Evolutionary conservation across 1,140 invertebrate genomes (phyloP).

Genomic region (Cotesia glomerata): DNA sequence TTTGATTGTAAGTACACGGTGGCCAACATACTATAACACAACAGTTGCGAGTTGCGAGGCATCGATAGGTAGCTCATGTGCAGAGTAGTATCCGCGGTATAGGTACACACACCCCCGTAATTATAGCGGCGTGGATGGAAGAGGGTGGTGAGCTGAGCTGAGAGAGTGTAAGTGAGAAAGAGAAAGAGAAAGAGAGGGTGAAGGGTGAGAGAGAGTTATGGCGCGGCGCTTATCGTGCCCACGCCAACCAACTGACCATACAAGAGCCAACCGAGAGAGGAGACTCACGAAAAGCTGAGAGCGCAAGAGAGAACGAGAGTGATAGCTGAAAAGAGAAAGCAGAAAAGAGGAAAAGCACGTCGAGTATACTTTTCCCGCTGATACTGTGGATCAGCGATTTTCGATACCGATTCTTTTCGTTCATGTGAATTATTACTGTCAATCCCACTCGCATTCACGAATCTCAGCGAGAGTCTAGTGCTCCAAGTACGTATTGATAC

Average conservation of each 20-base stretch:
- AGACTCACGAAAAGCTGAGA: background rate
- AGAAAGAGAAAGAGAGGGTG: slow-evolving; percentile 43
- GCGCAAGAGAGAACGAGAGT: no score
- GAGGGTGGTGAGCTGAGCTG: background rate
- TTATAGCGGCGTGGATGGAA: slow-evolving; percentile 14
- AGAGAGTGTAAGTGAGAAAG: slow-evolving; percentile 41
- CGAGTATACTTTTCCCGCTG: slow-evolving; percentile 28
- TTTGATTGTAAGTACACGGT: slow-evolving; percentile 20
- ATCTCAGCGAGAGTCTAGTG: no score
- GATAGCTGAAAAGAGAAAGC: background rate
- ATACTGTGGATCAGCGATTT: slow-evolving; percentile 36
- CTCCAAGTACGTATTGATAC: no score
- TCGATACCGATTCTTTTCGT: slow-evolving; percentile 32
- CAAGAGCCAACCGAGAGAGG: background rate
- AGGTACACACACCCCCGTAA: slow-evolving; percentile 22
- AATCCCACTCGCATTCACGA: background rate
- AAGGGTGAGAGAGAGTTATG: slow-evolving; percentile 53
- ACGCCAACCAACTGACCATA: slow-evolving; percentile 29
- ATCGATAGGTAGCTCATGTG: slow-evolving; percentile 24
- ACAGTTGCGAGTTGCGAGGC: slow-evolving; percentile 28
- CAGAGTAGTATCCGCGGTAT: no score
- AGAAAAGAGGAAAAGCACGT: slow-evolving; percentile 14
- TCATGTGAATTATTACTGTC: slow-evolving; percentile 24
- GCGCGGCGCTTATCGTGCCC: slow-evolving; percentile 40
- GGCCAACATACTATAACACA: slow-evolving; percentile 3